Conservation (phyloP, 1,140 invertebrate genomes). For the Dinoponera quadriceps region DNA sequence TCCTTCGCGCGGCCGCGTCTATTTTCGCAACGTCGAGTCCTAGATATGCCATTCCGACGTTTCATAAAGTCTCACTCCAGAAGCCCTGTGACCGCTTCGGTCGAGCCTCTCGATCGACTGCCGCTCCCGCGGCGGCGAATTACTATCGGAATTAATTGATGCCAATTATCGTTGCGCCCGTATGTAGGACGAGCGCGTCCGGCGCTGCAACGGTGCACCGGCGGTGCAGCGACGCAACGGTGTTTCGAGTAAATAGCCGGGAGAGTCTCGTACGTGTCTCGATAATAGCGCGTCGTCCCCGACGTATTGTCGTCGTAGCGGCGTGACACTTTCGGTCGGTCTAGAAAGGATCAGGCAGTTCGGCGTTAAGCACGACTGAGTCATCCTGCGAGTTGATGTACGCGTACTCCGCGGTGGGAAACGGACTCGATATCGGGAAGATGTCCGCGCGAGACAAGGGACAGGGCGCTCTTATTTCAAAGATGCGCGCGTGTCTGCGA, state of each 20-base stretch:
- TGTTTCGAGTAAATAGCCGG: slow-evolving; percentile 61
- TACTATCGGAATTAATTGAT: slow-evolving; percentile 83
- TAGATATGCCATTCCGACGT: background rate
- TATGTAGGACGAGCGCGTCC: slow-evolving; percentile 64
- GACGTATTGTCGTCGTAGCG: background rate
- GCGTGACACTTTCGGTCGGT: slow-evolving; percentile 57
- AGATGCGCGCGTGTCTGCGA: background rate
- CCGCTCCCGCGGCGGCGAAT: slow-evolving; percentile 72
- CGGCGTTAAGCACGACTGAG: background rate
- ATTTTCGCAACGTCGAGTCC: background rate
- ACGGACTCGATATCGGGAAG: background rate
- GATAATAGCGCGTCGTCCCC: slow-evolving; percentile 56
- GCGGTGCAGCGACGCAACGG: slow-evolving; percentile 63
- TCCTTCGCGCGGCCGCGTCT: background rate
- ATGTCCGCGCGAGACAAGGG: background rate
- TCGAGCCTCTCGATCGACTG: slow-evolving; percentile 67
- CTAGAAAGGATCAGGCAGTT: background rate
- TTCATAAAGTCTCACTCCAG: slow-evolving; percentile 35
- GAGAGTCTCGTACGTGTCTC: background rate
- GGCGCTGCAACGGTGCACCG: slow-evolving; percentile 43
- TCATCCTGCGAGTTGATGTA: background rate
- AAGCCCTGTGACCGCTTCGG: no score
- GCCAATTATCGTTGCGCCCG: slow-evolving; percentile 79
- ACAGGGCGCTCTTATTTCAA: slow-evolving; percentile 23
- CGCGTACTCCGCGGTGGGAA: no score